Evolutionary conservation across 2,113 vertebrate species (phyloP).

Genomic region (Leucoraja erinaceus): DNA sequence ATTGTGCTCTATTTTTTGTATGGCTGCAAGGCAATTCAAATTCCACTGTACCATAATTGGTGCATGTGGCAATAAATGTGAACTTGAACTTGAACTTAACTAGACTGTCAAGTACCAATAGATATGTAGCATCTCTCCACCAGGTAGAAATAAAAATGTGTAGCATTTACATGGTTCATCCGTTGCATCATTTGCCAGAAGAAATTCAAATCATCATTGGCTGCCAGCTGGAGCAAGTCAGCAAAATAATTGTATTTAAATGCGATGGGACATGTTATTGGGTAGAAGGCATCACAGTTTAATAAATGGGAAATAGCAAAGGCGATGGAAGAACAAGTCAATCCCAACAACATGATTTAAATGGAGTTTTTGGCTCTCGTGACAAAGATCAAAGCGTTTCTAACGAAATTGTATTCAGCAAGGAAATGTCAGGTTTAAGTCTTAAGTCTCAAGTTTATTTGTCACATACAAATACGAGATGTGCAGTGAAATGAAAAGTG

Average conservation of each 20-base stretch:
- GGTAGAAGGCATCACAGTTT: neutral
- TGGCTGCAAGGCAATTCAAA: no score
- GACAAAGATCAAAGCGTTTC: neutral
- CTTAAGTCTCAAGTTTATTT: no score
- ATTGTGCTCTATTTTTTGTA: no score
- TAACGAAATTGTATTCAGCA: neutral
- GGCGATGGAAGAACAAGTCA: neutral
- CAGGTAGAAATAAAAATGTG: neutral
- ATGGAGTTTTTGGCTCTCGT: neutral
- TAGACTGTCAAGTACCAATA: neutral
- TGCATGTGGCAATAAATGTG: no score
- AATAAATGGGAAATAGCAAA: neutral
- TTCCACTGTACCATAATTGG: no score
- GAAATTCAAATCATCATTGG: neutral
- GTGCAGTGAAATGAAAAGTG: no score
- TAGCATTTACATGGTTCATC: neutral
- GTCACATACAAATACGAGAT: no score
- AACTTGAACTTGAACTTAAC: neutral
- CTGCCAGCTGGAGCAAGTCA: neutral
- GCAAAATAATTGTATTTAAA: neutral
- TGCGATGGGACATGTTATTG: neutral
- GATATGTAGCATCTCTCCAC: no score
- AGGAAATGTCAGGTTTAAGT: neutral
- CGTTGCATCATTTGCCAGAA: neutral
- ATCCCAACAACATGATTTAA: neutral